These are phyloP conservation scores for Capreolus pygargus DNA, from an alignment of 2,113 vertebrate species.

Conservation along the genomic window DNA sequence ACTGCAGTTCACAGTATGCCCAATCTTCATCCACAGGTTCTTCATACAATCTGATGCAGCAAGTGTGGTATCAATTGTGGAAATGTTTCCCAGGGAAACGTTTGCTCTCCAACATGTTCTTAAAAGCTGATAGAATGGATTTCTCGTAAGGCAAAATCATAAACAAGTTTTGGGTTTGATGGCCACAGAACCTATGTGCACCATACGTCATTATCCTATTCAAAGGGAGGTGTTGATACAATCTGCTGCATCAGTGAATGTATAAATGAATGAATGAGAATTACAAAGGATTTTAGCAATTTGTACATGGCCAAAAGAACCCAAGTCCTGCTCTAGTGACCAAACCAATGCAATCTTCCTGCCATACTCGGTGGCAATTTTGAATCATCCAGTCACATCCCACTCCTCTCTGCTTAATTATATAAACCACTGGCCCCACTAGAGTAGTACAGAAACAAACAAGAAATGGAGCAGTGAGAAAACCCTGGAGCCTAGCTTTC, in stretches of 20 bases:
- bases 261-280: neutral
- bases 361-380: neutral
- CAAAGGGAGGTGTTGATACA: neutral
- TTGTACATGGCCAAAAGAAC: neutral
- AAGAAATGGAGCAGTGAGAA: neutral
- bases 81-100: neutral
- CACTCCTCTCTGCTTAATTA: neutral
- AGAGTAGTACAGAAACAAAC: neutral
- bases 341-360: neutral
- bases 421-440: neutral
- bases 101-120: neutral
- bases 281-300: neutral
- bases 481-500: neutral
- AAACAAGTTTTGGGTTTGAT: neutral
- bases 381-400: neutral
- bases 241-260: neutral
- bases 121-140: neutral
- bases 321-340: neutral
- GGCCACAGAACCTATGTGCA: neutral
- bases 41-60: neutral
- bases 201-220: neutral
- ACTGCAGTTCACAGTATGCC: neutral
- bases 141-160: neutral
- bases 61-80: neutral
- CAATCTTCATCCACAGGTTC: neutral